phyloP scores from a whole-genome alignment of 2,888 invertebrate species.

The Beris morrisii region DNA sequence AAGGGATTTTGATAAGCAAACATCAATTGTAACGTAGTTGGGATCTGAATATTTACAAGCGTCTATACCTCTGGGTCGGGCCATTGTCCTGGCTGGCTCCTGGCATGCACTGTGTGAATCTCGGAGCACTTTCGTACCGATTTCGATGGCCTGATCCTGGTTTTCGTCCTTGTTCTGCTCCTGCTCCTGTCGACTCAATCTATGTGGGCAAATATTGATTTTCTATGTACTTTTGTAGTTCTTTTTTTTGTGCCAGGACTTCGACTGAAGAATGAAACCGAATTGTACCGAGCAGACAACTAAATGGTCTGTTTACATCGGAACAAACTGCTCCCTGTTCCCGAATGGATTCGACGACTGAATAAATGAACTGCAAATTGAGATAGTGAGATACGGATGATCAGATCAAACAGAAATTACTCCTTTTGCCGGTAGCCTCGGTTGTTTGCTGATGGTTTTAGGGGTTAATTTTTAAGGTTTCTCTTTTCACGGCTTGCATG shows the following conservation, averaged over 20 bases:
- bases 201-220: conserved; percentile 35
- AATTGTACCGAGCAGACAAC: conserved; percentile 31
- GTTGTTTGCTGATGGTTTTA: conserved; percentile 33
- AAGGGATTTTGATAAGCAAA: conserved; percentile 31
- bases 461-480: conserved; percentile 30
- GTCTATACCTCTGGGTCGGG: conserved; percentile 10
- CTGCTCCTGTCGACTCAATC: conserved; percentile 30
- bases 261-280: conserved; percentile 20
- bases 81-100: conserved; percentile 16
- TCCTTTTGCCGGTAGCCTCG: conserved; percentile 26
- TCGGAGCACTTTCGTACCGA: conserved; percentile 23
- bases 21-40: conserved; percentile 27
- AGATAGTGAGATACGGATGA: conserved; percentile 32
- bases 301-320: conserved; percentile 32
- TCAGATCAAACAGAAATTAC: conserved; percentile 32
- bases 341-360: neutral
- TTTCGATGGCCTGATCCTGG: conserved; percentile 21
- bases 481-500: conserved; percentile 28
- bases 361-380: conserved; percentile 25
- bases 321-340: conserved; percentile 22
- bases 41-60: conserved; percentile 32
- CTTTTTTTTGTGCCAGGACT: conserved; percentile 16
- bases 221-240: conserved; percentile 35
- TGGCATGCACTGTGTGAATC: conserved; percentile 20
- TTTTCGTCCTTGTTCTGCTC: conserved; percentile 17